Conservation (phyloP, 2,113 vertebrate species). For the Synodontis membranacea region DNA sequence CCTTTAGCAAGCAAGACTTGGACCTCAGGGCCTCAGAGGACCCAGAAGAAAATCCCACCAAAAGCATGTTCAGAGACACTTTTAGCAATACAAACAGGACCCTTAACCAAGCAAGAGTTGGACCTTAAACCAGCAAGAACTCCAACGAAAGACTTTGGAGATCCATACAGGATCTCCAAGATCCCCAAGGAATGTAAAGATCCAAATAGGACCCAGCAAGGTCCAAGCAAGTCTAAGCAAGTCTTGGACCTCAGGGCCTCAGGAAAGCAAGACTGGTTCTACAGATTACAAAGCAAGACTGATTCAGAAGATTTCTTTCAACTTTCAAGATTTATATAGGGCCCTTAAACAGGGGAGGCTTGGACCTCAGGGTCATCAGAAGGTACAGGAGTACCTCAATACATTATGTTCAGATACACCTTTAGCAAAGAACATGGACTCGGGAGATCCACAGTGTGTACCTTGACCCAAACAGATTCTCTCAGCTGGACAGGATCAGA, state of each 20-base stretch:
- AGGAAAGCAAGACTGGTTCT: background rate
- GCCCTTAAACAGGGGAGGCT: background rate
- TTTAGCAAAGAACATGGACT: background rate
- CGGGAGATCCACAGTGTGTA: background rate
- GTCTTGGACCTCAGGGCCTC: background rate
- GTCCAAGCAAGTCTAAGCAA: no score
- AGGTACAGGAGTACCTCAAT: background rate
- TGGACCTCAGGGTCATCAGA: background rate
- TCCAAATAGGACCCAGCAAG: background rate
- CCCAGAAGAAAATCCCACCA: background rate
- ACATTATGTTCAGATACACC: background rate
- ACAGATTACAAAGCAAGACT: no score
- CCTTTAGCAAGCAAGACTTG: background rate
- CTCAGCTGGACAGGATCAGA: background rate
- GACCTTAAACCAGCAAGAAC: no score
- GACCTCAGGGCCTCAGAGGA: background rate
- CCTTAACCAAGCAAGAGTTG: background rate
- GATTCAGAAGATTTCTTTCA: no score
- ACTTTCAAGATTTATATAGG: background rate
- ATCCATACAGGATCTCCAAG: background rate
- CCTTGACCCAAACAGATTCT: background rate
- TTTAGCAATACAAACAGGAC: background rate
- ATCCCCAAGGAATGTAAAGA: background rate
- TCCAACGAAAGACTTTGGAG: background rate
- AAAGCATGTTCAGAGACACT: background rate